Percentiles rank a stretch among this genome's conserved stretches.
These are phyloP conservation scores for Gymnocypris eckloni DNA, from an alignment of 2,797 vertebrate genomes.

Conservation along the genomic window DNA sequence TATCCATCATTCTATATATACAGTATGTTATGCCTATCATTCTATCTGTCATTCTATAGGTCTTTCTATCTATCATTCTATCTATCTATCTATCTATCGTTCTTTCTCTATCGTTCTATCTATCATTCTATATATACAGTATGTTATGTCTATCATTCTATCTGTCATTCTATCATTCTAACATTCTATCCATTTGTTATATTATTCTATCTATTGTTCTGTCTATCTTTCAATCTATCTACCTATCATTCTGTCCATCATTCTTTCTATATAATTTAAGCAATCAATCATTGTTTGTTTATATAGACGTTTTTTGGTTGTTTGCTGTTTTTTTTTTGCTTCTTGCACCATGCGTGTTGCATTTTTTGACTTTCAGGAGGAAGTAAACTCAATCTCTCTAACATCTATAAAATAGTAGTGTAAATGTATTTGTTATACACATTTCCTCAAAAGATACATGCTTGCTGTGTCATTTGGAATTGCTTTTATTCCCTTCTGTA, in stretches of 20 bases:
- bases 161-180: background rate
- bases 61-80: background rate
- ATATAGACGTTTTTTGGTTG: background rate
- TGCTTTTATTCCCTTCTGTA: constrained; percentile 7
- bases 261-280: background rate
- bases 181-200: background rate
- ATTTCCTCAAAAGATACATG: constrained; percentile 22
- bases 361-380: background rate
- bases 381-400: background rate
- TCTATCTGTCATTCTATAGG: background rate
- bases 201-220: background rate
- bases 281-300: background rate
- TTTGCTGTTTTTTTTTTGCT: background rate
- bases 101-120: accelerated
- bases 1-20: background rate
- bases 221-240: background rate
- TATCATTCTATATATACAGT: background rate
- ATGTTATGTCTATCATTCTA: background rate
- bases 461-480: background rate
- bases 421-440: background rate
- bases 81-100: background rate
- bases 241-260: background rate
- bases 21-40: background rate
- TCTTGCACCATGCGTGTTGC: background rate
- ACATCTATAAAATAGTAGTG: background rate